phyloP scores from a whole-genome alignment of 1,140 invertebrate genomes.

The Pararge aegeria region DNA sequence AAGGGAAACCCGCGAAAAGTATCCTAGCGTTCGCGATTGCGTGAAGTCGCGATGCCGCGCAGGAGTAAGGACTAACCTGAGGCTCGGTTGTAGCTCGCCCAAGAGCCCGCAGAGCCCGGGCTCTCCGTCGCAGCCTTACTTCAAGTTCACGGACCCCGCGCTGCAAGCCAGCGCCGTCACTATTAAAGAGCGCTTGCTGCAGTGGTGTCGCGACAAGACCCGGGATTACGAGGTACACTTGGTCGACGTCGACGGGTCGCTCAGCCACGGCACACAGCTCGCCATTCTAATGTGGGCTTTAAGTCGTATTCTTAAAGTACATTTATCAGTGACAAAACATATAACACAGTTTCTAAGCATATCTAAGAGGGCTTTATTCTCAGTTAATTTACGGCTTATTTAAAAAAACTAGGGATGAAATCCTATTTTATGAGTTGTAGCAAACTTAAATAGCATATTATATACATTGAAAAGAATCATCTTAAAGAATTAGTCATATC shows the following conservation, averaged over 20 bases:
- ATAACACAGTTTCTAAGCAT: too few relatives aligned
- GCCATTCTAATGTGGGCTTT: background rate
- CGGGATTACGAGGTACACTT: constrained; percentile 94
- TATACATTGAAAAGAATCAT: too few relatives aligned
- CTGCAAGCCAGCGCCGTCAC: constrained; percentile 92
- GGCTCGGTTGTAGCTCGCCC: constrained; percentile 81
- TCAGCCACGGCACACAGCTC: constrained; percentile 31
- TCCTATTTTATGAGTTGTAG: too few relatives aligned
- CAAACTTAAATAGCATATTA: too few relatives aligned
- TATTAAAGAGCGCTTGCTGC: constrained; percentile 96
- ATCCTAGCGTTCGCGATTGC: constrained; percentile 7
- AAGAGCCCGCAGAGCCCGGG: constrained; percentile 82
- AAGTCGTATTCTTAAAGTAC: too few relatives aligned
- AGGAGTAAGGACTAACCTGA: constrained; percentile 42
- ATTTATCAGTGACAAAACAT: too few relatives aligned
- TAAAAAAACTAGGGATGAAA: too few relatives aligned
- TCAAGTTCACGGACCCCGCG: constrained; percentile 93
- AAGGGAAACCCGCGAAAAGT: too few relatives aligned
- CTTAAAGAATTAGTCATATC: too few relatives aligned
- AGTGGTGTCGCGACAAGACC: constrained; percentile 98
- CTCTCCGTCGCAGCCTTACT: constrained; percentile 82
- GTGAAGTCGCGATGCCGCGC: background rate
- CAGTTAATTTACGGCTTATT: too few relatives aligned
- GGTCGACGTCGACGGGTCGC: too few relatives aligned
- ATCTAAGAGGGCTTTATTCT: too few relatives aligned